These are phyloP conservation scores for Linnaemya vulpina DNA, from an alignment of 2,888 invertebrate species.

Conservation along the genomic window DNA sequence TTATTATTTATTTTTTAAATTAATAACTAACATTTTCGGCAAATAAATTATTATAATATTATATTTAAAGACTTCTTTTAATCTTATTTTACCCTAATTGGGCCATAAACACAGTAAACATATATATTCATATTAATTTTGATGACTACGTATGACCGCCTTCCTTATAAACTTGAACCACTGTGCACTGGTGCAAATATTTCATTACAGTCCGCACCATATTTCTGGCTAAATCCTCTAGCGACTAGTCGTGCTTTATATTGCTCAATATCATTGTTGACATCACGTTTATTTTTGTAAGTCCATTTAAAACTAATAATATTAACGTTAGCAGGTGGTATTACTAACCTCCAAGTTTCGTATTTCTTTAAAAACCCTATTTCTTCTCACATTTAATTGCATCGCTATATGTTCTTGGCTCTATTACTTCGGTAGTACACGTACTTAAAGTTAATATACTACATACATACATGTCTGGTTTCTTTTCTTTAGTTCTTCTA, in stretches of 20 bases:
- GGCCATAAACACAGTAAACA: too few species aligned
- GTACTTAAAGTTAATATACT: not conserved
- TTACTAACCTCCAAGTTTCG: conserved; percentile 1
- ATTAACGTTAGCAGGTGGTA: conserved; percentile 4
- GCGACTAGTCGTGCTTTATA: conserved; percentile 12
- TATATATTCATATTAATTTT: too few species aligned
- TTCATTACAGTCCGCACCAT: conserved; percentile 4
- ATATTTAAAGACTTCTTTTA: too few species aligned
- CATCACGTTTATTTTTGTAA: conserved; percentile 5
- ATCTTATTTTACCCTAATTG: too few species aligned
- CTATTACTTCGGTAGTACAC: conserved; percentile 1
- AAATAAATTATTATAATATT: too few species aligned
- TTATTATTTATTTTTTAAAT: too few species aligned
- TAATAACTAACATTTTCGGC: too few species aligned
- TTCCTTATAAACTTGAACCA: too few species aligned
- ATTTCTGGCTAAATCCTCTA: conserved; percentile 20
- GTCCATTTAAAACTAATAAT: conserved; percentile 11
- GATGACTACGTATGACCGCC: too few species aligned
- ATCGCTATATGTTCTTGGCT: conserved; percentile 3
- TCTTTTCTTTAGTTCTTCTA: conserved; percentile 11
- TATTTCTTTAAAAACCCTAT: conserved; percentile 5
- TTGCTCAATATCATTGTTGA: conserved; percentile 6
- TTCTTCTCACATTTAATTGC: not conserved
- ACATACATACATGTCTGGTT: too few species aligned
- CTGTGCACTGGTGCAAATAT: conserved; percentile 9